phyloP scores from a whole-genome alignment of 2,888 invertebrate genomes.

The Oegoconia quadripuncta region DNA sequence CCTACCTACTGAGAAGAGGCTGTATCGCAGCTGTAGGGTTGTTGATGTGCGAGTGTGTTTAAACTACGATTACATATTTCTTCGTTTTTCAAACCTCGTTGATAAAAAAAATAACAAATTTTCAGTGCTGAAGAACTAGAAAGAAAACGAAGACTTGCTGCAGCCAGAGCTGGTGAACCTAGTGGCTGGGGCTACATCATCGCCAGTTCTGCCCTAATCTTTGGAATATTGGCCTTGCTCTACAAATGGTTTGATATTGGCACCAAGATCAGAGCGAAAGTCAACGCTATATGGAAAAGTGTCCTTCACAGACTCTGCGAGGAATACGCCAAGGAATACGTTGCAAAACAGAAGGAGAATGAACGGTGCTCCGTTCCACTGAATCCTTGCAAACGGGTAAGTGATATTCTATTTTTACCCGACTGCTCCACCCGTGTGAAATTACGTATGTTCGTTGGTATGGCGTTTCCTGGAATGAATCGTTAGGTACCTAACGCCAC shows the following conservation, averaged over 20 bases:
- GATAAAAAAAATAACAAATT: background rate
- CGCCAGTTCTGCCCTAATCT: conserved; percentile 10
- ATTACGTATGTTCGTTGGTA: too few relatives aligned
- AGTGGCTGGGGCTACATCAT: background rate
- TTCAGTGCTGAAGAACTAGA: conserved; percentile 38
- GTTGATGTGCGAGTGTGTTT: conserved; percentile 2
- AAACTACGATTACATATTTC: background rate
- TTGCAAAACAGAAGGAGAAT: background rate
- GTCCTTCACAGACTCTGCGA: background rate
- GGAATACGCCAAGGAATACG: background rate
- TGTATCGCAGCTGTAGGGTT: too few relatives aligned
- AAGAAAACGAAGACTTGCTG: conserved; percentile 13
- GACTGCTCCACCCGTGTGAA: too few relatives aligned
- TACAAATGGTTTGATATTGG: background rate
- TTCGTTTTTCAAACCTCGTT: too few relatives aligned
- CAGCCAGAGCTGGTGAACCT: background rate
- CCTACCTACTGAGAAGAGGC: too few relatives aligned
- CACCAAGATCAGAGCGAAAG: background rate
- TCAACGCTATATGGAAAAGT: background rate
- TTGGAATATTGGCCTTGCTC: conserved; percentile 3
- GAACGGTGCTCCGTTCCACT: too few relatives aligned
- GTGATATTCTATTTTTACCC: too few relatives aligned
- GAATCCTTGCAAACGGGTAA: too few relatives aligned
- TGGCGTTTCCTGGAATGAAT: too few relatives aligned
- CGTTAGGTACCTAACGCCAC: too few relatives aligned